These are phyloP conservation scores for Caenorhabditis sp. DNA, from an alignment of 2,888 invertebrate species.

Conservation along the genomic window DNA sequence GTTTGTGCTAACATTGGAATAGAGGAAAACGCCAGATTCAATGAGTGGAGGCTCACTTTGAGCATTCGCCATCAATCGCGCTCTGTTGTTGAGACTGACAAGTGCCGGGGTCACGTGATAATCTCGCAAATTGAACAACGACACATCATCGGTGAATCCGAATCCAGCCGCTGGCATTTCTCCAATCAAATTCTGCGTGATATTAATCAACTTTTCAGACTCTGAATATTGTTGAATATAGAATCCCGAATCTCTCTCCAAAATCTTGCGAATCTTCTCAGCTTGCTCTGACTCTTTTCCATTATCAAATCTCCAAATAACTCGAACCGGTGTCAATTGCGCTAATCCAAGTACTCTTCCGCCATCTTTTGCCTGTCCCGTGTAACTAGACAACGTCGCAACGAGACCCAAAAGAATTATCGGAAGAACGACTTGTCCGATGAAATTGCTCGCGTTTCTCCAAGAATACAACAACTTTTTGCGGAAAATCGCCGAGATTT, in stretches of 20 bases:
- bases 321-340: conserved; percentile 24
- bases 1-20: conserved; percentile 8
- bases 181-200: conserved; percentile 19
- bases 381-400: conserved; percentile 20
- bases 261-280: conserved; percentile 2
- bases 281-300: conserved; percentile 10
- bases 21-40: conserved; percentile 26
- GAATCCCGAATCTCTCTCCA: conserved; percentile 11
- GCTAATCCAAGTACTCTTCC: neutral
- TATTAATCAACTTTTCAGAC: conserved; percentile 9
- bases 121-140: conserved; percentile 17
- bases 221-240: conserved; percentile 4
- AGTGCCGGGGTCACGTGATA: conserved; percentile 29
- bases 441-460: conserved; percentile 39
- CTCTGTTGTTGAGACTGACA: conserved; percentile 22
- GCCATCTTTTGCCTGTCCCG: conserved; percentile 14
- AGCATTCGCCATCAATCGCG: conserved; percentile 8
- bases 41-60: conserved; percentile 2
- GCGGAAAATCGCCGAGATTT: conserved; percentile 32
- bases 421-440: conserved; percentile 44
- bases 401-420: conserved; percentile 37
- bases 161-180: conserved; percentile 34
- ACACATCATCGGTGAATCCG: conserved; percentile 8
- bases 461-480: conserved; percentile 33
- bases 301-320: conserved; percentile 17